Base-by-base conservation (phyloP, 2,797 vertebrate species). In the Spea hammondii region DNA sequence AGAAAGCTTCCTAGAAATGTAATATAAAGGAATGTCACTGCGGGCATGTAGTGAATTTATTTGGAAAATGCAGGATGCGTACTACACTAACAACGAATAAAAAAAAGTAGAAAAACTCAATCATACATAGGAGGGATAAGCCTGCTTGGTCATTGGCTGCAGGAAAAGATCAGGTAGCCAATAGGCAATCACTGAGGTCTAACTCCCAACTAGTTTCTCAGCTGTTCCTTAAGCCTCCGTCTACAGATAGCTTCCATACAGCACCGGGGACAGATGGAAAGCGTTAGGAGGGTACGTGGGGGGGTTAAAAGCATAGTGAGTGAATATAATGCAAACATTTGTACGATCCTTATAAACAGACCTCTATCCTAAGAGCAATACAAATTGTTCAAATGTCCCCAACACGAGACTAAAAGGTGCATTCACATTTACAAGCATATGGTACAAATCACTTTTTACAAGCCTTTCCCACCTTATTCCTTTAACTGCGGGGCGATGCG, bases 251-350 rank as follows among this genome's bases (percentile, higher is more conserved):
- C 60, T 76, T 60, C 67, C n/a, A 70, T 46, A 76, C 46, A 48
- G 51, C 46, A 59, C 14, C 5, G 14, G 17, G 69, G 68, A 67
- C 79, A 81, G 69, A 81, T 81, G 79, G 79, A 81, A 81, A 67
- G 11, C 46, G 53, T 81, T 77, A 80, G 57, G 60, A 46, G 62
- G 60, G 11, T 54, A 12, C 14, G 78, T 48, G 66, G 65, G 62
- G 46, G 14, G 65, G 72, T 71, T 76, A 80, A 80, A 76, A 72
- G 79, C 79, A 76, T 55, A 67, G 17, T 69, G 64, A 81, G 74
- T 81, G 79, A 73, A 69, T 69, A 81, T 72, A 81, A 81, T 77
- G 70, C 74, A 81, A 81, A 81, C 79, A 81, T 81, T 81, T 77
- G 79, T 72, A 77, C 44, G 12, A 81, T 68, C 69, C 64, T 62